Evolutionary conservation across 2,113 vertebrate genomes (phyloP).

Genomic region (Pycnonotus jocosus): DNA sequence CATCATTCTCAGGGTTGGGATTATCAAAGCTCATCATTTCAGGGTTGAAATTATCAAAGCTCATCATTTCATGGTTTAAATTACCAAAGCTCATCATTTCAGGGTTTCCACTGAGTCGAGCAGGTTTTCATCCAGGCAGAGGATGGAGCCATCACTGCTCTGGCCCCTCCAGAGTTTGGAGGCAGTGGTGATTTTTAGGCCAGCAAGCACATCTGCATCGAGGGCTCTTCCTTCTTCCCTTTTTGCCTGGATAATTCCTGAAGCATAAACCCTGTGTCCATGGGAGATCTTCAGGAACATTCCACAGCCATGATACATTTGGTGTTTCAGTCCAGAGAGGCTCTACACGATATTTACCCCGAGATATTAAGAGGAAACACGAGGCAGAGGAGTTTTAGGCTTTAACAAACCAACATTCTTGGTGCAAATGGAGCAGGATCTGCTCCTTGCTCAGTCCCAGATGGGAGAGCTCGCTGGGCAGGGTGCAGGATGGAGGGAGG

Average conservation of each 20-base stretch:
- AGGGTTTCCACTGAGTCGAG: neutral
- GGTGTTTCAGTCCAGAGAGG: neutral
- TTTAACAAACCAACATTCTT: neutral
- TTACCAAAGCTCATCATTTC: no score
- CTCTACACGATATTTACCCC: neutral
- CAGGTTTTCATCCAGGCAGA: neutral
- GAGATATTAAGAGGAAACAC: neutral
- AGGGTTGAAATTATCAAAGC: no score
- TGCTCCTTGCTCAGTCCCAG: neutral
- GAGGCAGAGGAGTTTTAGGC: neutral
- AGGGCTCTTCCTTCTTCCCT: neutral
- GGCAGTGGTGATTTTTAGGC: neutral
- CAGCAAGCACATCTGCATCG: neutral
- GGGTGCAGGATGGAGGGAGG: neutral
- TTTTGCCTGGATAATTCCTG: neutral
- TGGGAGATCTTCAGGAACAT: neutral
- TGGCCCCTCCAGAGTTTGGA: neutral
- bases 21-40: no score
- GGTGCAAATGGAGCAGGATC: neutral
- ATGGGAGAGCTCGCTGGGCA: neutral
- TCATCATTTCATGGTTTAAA: no score
- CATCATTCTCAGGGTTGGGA: no score
- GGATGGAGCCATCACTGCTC: neutral
- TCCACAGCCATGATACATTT: no score
- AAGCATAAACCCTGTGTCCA: fast-evolving